Evolutionary conservation across 2,797 vertebrate genomes (phyloP).

Genomic region (Catharus ustulatus): DNA sequence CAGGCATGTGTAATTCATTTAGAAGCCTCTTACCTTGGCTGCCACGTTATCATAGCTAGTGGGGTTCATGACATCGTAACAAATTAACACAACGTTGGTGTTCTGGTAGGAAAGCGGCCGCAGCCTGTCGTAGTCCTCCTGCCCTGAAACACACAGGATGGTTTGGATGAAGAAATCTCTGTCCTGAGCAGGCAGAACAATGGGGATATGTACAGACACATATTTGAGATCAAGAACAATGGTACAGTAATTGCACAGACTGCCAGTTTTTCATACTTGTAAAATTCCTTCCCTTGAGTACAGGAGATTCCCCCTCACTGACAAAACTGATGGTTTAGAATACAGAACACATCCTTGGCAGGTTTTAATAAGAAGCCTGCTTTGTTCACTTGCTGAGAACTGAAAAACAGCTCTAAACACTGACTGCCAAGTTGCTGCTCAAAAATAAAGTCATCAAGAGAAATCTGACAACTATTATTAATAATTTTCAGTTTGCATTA

Average conservation of each 20-base stretch:
- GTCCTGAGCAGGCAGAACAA: not conserved
- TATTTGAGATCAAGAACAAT: not conserved
- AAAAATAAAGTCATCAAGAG: not conserved
- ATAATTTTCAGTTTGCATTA: not conserved
- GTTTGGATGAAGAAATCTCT: not conserved
- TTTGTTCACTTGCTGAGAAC: not conserved
- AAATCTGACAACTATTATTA: not conserved
- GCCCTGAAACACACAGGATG: constrained; percentile 79
- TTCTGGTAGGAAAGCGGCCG: constrained; percentile 95
- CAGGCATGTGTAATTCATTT: not conserved
- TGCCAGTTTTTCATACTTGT: not conserved
- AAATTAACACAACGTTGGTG: constrained; percentile 88
- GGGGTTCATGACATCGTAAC: constrained; percentile 96
- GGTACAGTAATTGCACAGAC: not conserved
- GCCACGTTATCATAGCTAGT: constrained; percentile 92
- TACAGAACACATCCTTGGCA: not conserved
- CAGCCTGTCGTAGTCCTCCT: constrained; percentile 95
- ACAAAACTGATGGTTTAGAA: not conserved
- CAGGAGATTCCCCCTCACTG: not conserved
- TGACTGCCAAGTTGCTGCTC: not conserved
- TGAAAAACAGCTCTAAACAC: not conserved
- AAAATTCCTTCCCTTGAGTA: not conserved
- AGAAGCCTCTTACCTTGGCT: constrained; percentile 86
- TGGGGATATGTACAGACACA: not conserved
- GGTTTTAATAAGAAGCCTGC: not conserved